Evolutionary conservation across 1,140 invertebrate species (phyloP), one percentile per base, ranked within the genome.

Genomic region (Bombus pascuorum): DNA sequence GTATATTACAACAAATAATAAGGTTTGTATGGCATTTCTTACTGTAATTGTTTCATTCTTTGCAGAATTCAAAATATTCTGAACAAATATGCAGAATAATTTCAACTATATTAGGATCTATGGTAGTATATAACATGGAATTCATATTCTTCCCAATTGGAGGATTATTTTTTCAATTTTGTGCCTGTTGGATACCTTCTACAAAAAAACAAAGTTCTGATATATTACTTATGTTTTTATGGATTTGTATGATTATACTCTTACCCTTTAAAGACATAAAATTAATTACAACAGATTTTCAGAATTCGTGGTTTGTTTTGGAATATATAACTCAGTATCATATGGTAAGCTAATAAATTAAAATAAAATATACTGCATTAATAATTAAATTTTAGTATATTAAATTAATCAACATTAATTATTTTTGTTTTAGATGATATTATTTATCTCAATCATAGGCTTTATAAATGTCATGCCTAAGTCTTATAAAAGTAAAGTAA

Each of bases 131-230:
- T 72, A 91, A 91, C 71, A 70, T 87, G 39, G 87, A 91, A 59
- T 62, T 88, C 47, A 89, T 91, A 88, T 86, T 87, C 47, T 78
- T 93, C 32, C 89, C 94, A 81, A 86, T 94, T 3, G 81, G 89
- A 82, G 94, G 94, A 71, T 83, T 93, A 71, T 82, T 94, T 44
- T 85, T 94, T 47, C 94, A 95, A 87, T 70, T 93, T 5, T 89
- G 89, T 72, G 85, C 90, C 53, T 92, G 76, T 71, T 86, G 92
- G 13, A 62, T 85, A 37, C 87, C 77, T 44, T 83, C 83, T 66
- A 74, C 81, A 53, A 91, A 70, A 47, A 92, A 68, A 83, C 86
- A 85, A 73, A 86, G 53, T 74, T 88, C 80, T 25, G 91, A 95
- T 83, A 73, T 93, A 66, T 88, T 95, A 28, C 77, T 93, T 47